These are phyloP conservation scores for Lasioglossum lativentre DNA, from an alignment of 2,888 invertebrate species.

Conservation along the genomic window DNA sequence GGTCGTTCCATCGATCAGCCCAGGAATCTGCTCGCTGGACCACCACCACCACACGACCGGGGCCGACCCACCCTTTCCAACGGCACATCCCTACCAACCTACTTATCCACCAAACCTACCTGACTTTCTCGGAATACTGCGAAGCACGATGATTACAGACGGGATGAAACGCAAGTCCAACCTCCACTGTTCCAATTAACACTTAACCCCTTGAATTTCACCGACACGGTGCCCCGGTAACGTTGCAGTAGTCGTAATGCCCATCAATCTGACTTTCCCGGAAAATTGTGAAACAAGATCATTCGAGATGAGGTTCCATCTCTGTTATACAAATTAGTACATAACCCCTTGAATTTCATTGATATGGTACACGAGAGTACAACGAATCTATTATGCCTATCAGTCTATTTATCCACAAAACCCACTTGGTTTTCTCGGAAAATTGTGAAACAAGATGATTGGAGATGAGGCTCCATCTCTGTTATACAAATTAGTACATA, in stretches of 20 bases:
- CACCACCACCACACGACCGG: constrained; percentile 71
- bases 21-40: constrained; percentile 83
- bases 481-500: neutral
- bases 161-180: neutral
- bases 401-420: too few species aligned
- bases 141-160: constrained; percentile 1
- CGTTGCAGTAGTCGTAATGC: neutral
- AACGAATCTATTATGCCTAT: neutral
- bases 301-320: neutral
- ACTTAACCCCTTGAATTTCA: neutral
- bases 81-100: constrained; percentile 65
- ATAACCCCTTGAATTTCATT: neutral
- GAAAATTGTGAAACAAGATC: neutral
- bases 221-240: neutral
- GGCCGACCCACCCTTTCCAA: constrained; percentile 63
- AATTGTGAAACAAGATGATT: neutral
- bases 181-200: neutral
- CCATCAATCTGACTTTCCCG: neutral
- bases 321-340: neutral
- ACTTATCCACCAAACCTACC: constrained; percentile 64
- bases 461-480: neutral
- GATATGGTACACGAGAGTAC: neutral
- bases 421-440: neutral
- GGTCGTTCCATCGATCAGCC: constrained; percentile 82
- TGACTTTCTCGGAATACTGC: constrained; percentile 29